Evolutionary conservation across 1,140 invertebrate species (phyloP), one percentile per base, ranked within the genome.

Genomic region (Drosophila kepulauana): DNA sequence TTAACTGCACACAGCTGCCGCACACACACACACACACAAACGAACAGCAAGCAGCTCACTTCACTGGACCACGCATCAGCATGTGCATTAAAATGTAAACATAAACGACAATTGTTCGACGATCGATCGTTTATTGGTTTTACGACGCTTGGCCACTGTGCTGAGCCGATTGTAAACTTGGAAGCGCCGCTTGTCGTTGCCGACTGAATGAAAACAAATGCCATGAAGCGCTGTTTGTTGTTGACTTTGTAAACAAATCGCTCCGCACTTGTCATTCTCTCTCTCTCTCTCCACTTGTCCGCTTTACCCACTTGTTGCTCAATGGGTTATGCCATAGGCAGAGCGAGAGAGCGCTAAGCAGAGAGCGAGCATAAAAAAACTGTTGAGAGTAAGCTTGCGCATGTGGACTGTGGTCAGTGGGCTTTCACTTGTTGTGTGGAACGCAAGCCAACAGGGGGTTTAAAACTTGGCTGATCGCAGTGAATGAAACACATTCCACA

Each of bases 201-300:
- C 80, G 64, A 88, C 84, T 89, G 78, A 80, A 73, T 45, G 52
- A 73, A 72, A 71, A 75, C 78, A 78, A 71, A 78, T 64, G 51
- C 48, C 15, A 41, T 15, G 38, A 33, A 57, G 49, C 68, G 59
- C 61, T 49, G 54, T 51, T 71, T 65, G 54, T 58, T 79, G 73
- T 58, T 74, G 63, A 69, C 76, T 74, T 81, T 67, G 82, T 81
- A 86, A 86, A 86, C 79, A 86, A 78, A 82, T 70, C 67, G 54
- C 51, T n/a, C 63, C 11, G 41, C 41, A 43, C 51, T 66, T 33
- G 30, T 43, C 13, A 33, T 25, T 5, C 11, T 25, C 20, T 25
- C 20, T 25, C 20, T 20, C 20, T 20, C 13, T 43, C 35, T 3
- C 11, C 54, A 66, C 62, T 70, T 59, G 67, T 63, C 6, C 20